Evolutionary conservation across 2,113 vertebrate species (phyloP).

Genomic region (Bos indicus): DNA sequence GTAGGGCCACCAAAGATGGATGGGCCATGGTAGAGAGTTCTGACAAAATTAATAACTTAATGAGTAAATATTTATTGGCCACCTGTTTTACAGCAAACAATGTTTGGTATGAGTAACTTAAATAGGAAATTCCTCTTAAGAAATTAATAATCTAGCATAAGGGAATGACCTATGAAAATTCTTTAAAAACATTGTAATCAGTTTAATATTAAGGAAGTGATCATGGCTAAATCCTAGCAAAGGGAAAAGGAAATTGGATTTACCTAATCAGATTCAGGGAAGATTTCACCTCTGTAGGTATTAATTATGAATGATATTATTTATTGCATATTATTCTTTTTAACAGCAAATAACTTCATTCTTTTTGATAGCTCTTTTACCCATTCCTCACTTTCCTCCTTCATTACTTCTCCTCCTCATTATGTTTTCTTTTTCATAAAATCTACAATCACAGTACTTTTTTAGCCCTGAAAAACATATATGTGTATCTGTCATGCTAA

Average conservation of each 20-base stretch:
- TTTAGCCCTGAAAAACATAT: background rate
- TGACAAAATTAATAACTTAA: background rate
- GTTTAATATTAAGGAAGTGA: background rate
- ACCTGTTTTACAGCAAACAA: background rate
- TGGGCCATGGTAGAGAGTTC: background rate
- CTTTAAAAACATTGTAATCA: background rate
- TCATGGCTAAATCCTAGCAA: background rate
- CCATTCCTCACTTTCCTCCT: fast-evolving
- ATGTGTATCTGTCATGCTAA: background rate
- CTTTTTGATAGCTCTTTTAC: background rate
- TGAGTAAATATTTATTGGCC: background rate
- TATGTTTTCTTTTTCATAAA: background rate
- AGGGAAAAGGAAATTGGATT: background rate
- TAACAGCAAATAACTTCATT: background rate
- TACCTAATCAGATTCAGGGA: background rate
- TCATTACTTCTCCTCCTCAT: background rate
- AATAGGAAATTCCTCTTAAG: background rate
- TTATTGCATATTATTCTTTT: background rate
- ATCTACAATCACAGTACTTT: background rate
- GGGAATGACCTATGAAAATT: background rate
- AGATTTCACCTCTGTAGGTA: background rate
- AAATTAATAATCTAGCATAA: background rate
- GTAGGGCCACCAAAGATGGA: background rate
- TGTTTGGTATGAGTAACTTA: background rate
- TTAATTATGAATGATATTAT: background rate